A percentile compares a stretch with the other conserved stretches of the same genome.
Evolutionary conservation across 2,797 vertebrate species (phyloP).

Genomic region (Valencia hispanica): DNA sequence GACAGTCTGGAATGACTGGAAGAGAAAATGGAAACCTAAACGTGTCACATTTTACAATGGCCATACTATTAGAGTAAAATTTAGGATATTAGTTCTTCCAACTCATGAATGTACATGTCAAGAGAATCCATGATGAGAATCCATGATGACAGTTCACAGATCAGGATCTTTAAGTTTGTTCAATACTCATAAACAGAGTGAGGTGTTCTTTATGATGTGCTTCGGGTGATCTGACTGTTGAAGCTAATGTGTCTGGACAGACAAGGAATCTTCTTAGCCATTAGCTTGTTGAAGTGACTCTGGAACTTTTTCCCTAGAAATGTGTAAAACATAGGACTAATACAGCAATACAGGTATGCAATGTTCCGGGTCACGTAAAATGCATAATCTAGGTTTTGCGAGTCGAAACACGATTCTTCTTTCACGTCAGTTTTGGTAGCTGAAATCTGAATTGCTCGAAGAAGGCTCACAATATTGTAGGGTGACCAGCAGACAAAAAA

Average conservation of each 20-base stretch:
- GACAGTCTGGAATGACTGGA: not conserved
- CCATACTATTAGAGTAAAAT: not conserved
- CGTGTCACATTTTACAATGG: not conserved
- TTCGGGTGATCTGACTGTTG: constrained; percentile 70
- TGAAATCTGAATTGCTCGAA: constrained; percentile 54
- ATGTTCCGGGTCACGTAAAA: constrained; percentile 79
- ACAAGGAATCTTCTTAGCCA: constrained; percentile 71
- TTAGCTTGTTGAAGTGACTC: constrained; percentile 72
- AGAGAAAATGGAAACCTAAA: not conserved
- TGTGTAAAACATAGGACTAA: constrained; percentile 84
- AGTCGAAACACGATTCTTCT: accelerated
- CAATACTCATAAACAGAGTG: constrained; percentile 67
- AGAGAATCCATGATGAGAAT: not conserved
- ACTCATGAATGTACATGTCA: not conserved
- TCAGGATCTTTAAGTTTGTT: not conserved
- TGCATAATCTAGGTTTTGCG: constrained; percentile 62
- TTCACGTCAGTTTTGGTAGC: not conserved
- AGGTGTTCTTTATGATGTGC: constrained; percentile 71
- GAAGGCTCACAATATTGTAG: constrained; percentile 79
- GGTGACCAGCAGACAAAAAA: constrained; percentile 85
- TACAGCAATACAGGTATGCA: constrained; percentile 83
- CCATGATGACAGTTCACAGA: not conserved
- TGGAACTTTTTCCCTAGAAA: constrained; percentile 86
- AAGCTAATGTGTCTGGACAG: constrained; percentile 62
- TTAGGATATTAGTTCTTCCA: no score